Base-by-base conservation (phyloP, 2,797 vertebrate species). In the Mormyrus hasselquistii region DNA sequence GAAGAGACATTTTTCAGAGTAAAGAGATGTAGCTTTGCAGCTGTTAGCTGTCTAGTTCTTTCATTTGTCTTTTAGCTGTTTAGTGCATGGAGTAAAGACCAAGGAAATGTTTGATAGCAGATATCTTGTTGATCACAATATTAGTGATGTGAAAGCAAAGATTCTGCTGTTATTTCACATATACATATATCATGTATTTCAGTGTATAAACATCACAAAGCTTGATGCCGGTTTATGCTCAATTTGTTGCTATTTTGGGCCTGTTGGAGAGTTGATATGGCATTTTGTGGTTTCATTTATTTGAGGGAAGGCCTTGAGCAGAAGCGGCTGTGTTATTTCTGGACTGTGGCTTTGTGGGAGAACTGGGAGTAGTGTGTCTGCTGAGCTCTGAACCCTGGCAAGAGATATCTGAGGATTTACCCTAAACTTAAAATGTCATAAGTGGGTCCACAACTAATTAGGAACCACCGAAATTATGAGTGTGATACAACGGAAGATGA, bases 231-330 rank as follows among this genome's bases (percentile, higher is more conserved):
- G 88, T 92, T 86, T 92, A 57, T 89, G 90, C 90, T 91, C 87
- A 90, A 85, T 93, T 90, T 89, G 79, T 90, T 93, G 90, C 90
- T 91, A 91, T 93, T 91, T 91, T 89, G 90, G 89, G 87, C 41
- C 89, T 84, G 69, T 90, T 87, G 90, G 90, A 88, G 88, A 92
- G 89, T 91, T 91, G 88, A 92, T 88, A 91, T 85, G 89, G 88
- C 88, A 88, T 88, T 82, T 90, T 91, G 90, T 87, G 91, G 90
- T 90, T 88, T 85, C 14, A 19, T 89, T 89, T 87, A 44, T 88
- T 82, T 79, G 79, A 91, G 84, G 87, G 87, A 88, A 86, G 88
- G 87, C 89, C 91, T 91, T 91, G 90, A 90, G 88, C 88, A 88
- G 90, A 65, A 69, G 25, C n/a, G 1, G 2, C 62, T 44, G 49